phyloP scores from a whole-genome alignment of 2,797 vertebrate species.

The Anguilla anguilla region DNA sequence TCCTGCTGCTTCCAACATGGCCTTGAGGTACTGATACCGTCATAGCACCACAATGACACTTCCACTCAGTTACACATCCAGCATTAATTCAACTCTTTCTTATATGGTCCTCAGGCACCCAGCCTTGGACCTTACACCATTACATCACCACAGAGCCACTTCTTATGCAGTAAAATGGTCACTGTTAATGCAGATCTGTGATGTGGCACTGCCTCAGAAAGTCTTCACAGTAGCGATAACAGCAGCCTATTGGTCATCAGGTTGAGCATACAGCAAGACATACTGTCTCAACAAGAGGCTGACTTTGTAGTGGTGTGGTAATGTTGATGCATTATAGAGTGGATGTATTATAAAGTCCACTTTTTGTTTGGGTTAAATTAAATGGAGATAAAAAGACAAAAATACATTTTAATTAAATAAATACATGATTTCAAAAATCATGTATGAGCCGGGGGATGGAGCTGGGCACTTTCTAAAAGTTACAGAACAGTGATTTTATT shows the following conservation, averaged over 20 bases:
- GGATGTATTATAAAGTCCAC: too few species aligned
- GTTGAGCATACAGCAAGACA: neutral
- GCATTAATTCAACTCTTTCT: neutral
- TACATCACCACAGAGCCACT: neutral
- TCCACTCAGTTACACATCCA: too few species aligned
- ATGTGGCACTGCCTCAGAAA: neutral
- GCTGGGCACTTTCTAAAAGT: too few species aligned
- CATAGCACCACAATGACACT: too few species aligned
- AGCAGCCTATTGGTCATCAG: neutral
- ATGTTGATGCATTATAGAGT: neutral
- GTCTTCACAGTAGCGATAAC: neutral
- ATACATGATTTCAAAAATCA: neutral
- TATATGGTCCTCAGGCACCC: neutral
- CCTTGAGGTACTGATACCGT: neutral
- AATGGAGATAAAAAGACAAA: too few species aligned
- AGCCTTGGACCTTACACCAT: neutral
- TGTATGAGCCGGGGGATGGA: too few species aligned
- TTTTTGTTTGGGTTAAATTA: too few species aligned
- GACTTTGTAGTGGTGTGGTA: neutral
- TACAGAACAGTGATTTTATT: too few species aligned
- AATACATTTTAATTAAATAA: neutral
- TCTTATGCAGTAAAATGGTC: neutral
- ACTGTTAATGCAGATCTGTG: neutral
- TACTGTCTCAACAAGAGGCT: neutral
- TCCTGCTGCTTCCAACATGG: neutral